These are phyloP conservation scores for Discoglossus pictus DNA, from an alignment of 2,797 vertebrate genomes.

Conservation along the genomic window DNA sequence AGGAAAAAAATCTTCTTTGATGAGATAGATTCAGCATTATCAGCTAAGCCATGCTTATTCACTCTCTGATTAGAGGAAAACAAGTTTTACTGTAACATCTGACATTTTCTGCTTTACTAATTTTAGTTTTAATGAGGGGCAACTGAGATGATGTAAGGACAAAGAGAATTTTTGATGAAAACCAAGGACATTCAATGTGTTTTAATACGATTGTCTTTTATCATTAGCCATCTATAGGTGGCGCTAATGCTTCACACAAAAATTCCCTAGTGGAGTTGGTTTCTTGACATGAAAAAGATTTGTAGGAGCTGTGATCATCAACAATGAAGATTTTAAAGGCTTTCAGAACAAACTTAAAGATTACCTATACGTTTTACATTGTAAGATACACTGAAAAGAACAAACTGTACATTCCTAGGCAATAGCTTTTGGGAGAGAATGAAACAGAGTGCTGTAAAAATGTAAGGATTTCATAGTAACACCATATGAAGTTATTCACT, in stretches of 20 bases:
- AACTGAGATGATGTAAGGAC: conserved; percentile 34
- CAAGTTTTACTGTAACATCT: conserved; percentile 35
- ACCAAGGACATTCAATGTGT: conserved; percentile 43
- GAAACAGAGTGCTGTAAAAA: not conserved
- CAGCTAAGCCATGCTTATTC: conserved; percentile 1
- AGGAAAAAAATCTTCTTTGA: conserved; percentile 12
- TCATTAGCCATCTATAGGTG: conserved; percentile 20
- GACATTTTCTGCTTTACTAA: conserved; percentile 37
- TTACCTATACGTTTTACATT: conserved; percentile 35
- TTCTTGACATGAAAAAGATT: conserved; percentile 2
- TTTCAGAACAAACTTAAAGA: conserved; percentile 40
- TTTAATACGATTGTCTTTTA: conserved; percentile 1
- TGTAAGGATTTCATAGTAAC: not conserved
- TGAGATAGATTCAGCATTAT: conserved; percentile 7
- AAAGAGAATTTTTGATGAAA: conserved; percentile 51
- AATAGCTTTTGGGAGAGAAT: conserved; percentile 18
- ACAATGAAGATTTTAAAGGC: conserved; percentile 22
- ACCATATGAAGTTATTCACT: not conserved
- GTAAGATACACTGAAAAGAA: conserved; percentile 18
- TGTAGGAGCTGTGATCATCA: conserved; percentile 3
- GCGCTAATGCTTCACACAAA: conserved; percentile 24
- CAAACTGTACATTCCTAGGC: conserved; percentile 16
- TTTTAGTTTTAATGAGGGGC: conserved; percentile 48
- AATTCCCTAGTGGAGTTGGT: not conserved
- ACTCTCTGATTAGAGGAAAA: conserved; percentile 42